Evolutionary conservation across 2,888 invertebrate species (phyloP), one percentile per base, ranked within the genome.

Genomic region (Sylvicola fuscatus): DNA sequence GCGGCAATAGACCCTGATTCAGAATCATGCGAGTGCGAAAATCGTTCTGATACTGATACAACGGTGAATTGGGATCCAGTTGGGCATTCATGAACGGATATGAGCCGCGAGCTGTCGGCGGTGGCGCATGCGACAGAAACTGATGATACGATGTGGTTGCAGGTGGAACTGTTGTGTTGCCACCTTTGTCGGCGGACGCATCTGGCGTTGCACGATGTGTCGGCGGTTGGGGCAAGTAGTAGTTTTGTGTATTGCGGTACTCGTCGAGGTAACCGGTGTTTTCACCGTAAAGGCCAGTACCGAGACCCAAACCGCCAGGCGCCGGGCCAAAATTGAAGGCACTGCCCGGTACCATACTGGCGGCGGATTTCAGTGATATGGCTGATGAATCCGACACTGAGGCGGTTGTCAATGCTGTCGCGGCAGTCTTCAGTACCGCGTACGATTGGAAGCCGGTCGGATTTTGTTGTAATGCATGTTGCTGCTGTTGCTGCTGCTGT

Each of bases 321-420:
- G 78, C 63, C 3, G 80, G 66, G 13, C 80, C 80, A 49, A 83
- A 86, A 52, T 83, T 84, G 47, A 84, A 86, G 35, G 84, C 82
- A 57, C 81, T 82, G 16, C 79, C 75, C 6, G 83, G 72, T 42
- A 83, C 79, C 50, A 80, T 75, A 45, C 71, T 70, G 3, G 70
- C 62, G 10, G 70, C 63, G 34, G 76, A 71, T 46, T 80, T 70
- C 33, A 77, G 50, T 10, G 72, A 65, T 44, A 78, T 70, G 41
- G 64, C 63, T 38, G 53, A 51, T 6, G 51, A 41, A 43, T 52
- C 54, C 1, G 50, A 48, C 1, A 47, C 48, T 15, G 14, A 47
- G 32, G 55, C 53, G 14, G 53, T 39, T 27, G 52, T 51, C 43
- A 61, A 61, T 5, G 40, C 46, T 41, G 58, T 60, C 42, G 42